Evolutionary conservation across 2,797 vertebrate species (phyloP).

Genomic region (Delichon dasypus): DNA sequence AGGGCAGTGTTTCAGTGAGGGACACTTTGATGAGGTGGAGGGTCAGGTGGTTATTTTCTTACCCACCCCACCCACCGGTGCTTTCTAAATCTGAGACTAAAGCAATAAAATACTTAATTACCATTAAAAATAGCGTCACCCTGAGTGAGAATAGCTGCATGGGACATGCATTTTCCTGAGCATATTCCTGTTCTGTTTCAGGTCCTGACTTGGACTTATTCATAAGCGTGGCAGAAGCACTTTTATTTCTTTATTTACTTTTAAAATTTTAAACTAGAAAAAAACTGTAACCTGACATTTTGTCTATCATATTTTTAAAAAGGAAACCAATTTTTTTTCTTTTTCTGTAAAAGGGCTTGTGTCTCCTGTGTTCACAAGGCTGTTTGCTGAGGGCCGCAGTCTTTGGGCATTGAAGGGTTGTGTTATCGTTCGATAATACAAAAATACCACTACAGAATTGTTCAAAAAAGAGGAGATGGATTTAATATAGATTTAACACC

Average conservation of each 20-base stretch:
- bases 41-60: background rate
- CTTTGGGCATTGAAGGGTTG: conserved; percentile 96
- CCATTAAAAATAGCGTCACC: background rate
- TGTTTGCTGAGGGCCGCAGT: conserved; percentile 97
- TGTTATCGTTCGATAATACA: conserved; percentile 80
- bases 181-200: background rate
- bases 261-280: background rate
- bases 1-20: background rate
- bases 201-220: background rate
- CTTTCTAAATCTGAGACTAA: background rate
- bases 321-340: conserved; percentile 71
- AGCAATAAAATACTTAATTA: background rate
- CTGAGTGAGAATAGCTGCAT: background rate
- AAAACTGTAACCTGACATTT: background rate
- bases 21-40: background rate
- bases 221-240: rapidly evolving
- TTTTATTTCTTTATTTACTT: background rate
- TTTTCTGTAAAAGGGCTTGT: conserved; percentile 82
- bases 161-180: background rate
- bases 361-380: conserved; percentile 85
- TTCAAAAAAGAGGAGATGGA: conserved; percentile 65
- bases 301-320: background rate
- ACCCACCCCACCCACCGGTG: rapidly evolving
- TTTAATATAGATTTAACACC: conserved; percentile 51
- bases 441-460: conserved; percentile 67